These are phyloP conservation scores for Actinia tenebrosa DNA, from an alignment of 64 coral and sea anemone species.

Conservation along the genomic window DNA sequence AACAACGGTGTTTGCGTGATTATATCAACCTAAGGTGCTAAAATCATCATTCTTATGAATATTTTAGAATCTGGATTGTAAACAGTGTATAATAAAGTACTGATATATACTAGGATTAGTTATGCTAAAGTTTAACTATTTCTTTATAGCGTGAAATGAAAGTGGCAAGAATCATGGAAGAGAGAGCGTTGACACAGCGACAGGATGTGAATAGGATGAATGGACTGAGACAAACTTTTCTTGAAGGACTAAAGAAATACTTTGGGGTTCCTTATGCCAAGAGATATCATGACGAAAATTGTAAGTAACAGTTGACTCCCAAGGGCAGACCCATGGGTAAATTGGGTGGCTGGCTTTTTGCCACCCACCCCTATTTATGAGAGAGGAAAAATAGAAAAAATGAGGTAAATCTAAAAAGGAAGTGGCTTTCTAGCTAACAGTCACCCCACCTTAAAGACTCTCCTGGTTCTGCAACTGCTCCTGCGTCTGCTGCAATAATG, in stretches of 20 bases:
- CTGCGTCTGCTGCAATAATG: too few relatives aligned
- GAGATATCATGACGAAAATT: constrained; percentile 78
- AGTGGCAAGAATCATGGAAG: constrained; percentile 45
- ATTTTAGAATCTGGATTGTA: neutral
- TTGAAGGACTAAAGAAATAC: constrained; percentile 73
- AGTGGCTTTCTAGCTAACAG: too few relatives aligned
- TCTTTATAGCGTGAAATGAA: constrained; percentile 58
- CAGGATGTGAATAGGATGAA: constrained; percentile 51
- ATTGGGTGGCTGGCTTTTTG: neutral
- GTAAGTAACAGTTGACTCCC: constrained; percentile 25
- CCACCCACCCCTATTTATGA: neutral
- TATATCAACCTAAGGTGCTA: neutral
- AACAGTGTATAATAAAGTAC: too few relatives aligned
- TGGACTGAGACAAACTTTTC: constrained; percentile 61
- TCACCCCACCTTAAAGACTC: too few relatives aligned
- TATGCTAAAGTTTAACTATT: neutral
- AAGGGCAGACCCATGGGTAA: too few relatives aligned
- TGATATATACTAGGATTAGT: neutral
- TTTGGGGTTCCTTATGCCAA: constrained; percentile 95
- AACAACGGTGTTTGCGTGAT: neutral
- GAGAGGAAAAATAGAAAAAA: too few relatives aligned
- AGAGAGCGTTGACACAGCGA: constrained; percentile 36
- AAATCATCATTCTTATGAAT: neutral
- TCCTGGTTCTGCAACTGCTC: too few relatives aligned
- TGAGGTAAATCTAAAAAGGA: too few relatives aligned